These are phyloP conservation scores for Parus major DNA, from an alignment of 2,113 vertebrate genomes.

Conservation along the genomic window DNA sequence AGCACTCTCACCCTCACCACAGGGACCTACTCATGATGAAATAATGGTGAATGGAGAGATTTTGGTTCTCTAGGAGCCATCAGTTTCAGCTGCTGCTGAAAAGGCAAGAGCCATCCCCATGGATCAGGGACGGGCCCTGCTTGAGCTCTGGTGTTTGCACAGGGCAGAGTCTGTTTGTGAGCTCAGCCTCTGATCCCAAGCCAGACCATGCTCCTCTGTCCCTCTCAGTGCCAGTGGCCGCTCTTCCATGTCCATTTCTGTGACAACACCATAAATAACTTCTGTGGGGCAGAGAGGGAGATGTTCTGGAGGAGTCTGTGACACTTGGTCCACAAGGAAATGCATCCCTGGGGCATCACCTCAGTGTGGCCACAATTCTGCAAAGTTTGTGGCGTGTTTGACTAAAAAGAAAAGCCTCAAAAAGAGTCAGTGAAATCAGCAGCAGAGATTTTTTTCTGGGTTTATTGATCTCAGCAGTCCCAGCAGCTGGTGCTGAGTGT, in stretches of 20 bases:
- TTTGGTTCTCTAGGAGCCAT: background rate
- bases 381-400: too few relatives aligned
- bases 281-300: background rate
- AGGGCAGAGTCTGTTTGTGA: background rate
- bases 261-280: background rate
- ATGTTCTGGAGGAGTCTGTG: background rate
- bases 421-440: background rate
- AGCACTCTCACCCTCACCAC: background rate
- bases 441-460: background rate
- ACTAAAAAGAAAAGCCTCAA: background rate
- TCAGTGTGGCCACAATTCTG: background rate
- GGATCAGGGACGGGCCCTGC: background rate
- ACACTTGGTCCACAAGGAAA: background rate
- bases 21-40: background rate
- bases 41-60: background rate
- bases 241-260: background rate
- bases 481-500: background rate
- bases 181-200: background rate
- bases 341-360: background rate
- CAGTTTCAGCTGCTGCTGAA: background rate
- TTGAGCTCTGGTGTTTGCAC: background rate
- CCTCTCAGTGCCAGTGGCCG: background rate
- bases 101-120: background rate
- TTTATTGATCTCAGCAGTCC: background rate
- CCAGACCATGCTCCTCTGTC: too few relatives aligned